Conservation (phyloP, 2,113 vertebrate species). For the Megalops atlanticus region DNA sequence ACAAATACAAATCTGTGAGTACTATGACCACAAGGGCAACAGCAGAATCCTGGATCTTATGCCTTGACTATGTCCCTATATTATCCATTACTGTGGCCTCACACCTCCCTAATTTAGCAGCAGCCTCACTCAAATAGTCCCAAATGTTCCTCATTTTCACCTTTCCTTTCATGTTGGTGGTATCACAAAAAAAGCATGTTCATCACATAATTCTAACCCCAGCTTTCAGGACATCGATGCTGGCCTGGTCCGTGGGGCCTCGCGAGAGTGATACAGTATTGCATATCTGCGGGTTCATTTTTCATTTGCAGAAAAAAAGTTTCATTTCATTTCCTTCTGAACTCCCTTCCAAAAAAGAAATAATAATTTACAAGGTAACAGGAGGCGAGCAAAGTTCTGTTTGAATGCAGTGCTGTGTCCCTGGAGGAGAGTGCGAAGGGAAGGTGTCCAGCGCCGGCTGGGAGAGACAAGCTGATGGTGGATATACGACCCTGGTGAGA, state of each 20-base stretch:
- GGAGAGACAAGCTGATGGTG: slow-evolving; percentile 18
- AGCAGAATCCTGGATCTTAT: too few species aligned
- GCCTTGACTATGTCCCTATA: too few species aligned
- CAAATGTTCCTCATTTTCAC: not conserved
- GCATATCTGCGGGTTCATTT: not conserved
- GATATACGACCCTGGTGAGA: slow-evolving; percentile 61
- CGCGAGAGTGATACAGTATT: not conserved
- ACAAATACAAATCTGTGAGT: too few species aligned
- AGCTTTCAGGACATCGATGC: not conserved
- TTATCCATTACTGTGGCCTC: too few species aligned
- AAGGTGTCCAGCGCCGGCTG: not conserved
- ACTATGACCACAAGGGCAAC: too few species aligned
- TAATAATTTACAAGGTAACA: slow-evolving; percentile 17
- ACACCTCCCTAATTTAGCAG: not conserved
- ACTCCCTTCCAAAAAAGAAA: not conserved
- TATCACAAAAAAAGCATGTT: not conserved
- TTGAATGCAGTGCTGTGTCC: not conserved
- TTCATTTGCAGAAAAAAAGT: not conserved
- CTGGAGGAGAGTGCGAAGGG: not conserved
- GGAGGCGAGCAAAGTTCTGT: slow-evolving; percentile 9
- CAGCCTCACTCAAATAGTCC: not conserved
- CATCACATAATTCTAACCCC: not conserved
- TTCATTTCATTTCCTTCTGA: slow-evolving; percentile 28
- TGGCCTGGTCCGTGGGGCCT: not conserved
- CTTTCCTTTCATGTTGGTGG: not conserved